Percentiles rank a stretch among this genome's conserved stretches.
Evolutionary conservation across 2,113 vertebrate genomes (phyloP).

Genomic region (Psammodynastes pulverulentus): DNA sequence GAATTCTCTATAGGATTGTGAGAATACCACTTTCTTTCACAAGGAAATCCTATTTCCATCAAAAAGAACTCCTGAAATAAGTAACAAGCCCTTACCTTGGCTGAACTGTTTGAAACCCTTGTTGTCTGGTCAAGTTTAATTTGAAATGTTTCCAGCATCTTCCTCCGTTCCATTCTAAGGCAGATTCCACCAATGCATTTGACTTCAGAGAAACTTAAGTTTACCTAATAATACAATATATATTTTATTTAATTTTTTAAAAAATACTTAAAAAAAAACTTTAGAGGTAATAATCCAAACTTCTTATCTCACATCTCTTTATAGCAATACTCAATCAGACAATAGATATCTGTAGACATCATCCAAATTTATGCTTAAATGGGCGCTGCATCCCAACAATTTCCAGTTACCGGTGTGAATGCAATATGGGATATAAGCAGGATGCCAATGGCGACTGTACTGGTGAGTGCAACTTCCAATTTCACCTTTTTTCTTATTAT

Average conservation of each 20-base stretch:
- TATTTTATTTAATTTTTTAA: neutral
- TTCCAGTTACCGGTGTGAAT: conserved; percentile 74
- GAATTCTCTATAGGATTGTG: neutral
- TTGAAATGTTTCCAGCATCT: neutral
- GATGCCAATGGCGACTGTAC: conserved; percentile 71
- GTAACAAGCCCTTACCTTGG: neutral
- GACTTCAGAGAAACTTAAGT: neutral
- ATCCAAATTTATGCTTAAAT: conserved; percentile 73
- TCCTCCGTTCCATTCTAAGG: neutral
- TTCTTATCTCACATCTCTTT: neutral
- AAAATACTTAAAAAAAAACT: neutral
- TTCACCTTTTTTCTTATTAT: neutral
- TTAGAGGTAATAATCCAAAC: neutral
- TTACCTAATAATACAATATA: neutral
- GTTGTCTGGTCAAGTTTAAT: neutral
- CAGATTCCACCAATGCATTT: neutral
- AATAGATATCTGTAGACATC: conserved; percentile 71
- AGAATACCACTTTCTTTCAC: neutral
- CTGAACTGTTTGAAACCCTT: neutral
- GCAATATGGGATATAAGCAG: conserved; percentile 72
- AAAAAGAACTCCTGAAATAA: neutral
- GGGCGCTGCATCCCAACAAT: conserved; percentile 71
- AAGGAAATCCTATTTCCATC: neutral
- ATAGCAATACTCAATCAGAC: conserved; percentile 75
- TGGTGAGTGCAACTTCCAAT: conserved; percentile 60